Conservation (phyloP, 2,888 invertebrate species). For the Anticlea derivata region DNA sequence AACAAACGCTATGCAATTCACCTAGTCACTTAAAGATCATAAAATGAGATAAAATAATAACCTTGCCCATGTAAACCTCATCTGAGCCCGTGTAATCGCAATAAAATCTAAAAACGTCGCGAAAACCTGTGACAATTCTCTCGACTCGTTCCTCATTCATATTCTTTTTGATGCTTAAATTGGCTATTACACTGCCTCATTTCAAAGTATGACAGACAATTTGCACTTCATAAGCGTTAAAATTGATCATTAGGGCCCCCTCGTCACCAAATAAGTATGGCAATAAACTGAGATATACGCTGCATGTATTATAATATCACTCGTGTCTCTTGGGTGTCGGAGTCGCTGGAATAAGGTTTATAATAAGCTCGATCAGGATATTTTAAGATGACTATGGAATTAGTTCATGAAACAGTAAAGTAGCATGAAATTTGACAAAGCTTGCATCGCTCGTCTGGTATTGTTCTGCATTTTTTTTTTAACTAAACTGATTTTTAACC, state of each 20-base stretch:
- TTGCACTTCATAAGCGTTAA: slow-evolving; percentile 80
- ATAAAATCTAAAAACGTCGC: slow-evolving; percentile 5
- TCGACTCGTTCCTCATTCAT: slow-evolving; percentile 62
- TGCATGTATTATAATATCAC: slow-evolving; percentile 53
- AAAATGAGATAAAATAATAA: too few relatives aligned
- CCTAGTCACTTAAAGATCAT: too few relatives aligned
- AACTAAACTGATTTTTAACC: too few relatives aligned
- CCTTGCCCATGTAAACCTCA: neutral
- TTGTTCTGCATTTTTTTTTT: too few relatives aligned
- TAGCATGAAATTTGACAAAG: too few relatives aligned
- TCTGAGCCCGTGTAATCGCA: neutral
- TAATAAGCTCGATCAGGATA: neutral
- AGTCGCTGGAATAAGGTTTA: neutral
- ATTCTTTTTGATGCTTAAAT: slow-evolving; percentile 75
- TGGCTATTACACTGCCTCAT: slow-evolving; percentile 77
- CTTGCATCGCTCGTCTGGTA: too few relatives aligned
- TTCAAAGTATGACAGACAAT: slow-evolving; percentile 76
- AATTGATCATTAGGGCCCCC: slow-evolving; percentile 76
- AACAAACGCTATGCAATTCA: neutral
- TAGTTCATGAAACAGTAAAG: too few relatives aligned
- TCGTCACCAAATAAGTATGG: slow-evolving; percentile 63
- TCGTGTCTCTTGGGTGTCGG: slow-evolving; percentile 14
- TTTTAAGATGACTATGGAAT: too few relatives aligned
- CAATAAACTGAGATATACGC: slow-evolving; percentile 69
- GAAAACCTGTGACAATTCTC: slow-evolving; percentile 6